Percentiles rank a stretch among this genome's conserved stretches.
phyloP scores from a whole-genome alignment of 2,797 vertebrate genomes.

The Neostethus bicornis region DNA sequence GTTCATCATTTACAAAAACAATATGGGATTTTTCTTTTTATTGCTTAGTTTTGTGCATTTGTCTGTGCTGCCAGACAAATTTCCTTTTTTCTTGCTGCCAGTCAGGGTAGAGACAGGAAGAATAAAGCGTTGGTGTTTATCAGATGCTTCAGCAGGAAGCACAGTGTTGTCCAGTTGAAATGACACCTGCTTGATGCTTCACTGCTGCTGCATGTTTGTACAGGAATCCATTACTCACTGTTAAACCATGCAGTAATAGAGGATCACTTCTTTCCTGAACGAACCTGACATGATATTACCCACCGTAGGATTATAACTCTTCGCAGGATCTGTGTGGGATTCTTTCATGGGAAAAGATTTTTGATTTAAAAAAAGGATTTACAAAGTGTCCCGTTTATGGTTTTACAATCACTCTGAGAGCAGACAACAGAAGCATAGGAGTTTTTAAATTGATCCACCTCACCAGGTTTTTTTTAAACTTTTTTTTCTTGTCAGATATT shows the following conservation, averaged over 20 bases:
- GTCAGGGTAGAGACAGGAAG: constrained; percentile 37
- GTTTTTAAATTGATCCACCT: no score
- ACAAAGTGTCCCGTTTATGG: constrained; percentile 33
- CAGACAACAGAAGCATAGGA: no score
- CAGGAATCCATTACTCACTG: constrained; percentile 1
- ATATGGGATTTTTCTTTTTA: no score
- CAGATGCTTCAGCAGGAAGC: constrained; percentile 1
- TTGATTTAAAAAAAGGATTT: constrained; percentile 55
- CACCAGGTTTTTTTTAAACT: no score
- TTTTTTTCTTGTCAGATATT: no score
- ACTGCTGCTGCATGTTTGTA: constrained; percentile 1
- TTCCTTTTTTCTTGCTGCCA: constrained; percentile 50
- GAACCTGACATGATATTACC: constrained; percentile 34
- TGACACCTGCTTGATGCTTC: constrained; percentile 7
- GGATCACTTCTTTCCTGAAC: constrained; percentile 19
- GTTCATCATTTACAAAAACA: no score
- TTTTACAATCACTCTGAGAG: no score
- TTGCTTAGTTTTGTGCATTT: no score
- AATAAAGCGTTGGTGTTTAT: constrained; percentile 21
- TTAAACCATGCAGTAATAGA: constrained; percentile 5
- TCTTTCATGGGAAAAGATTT: constrained; percentile 47
- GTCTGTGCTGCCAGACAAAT: constrained; percentile 26
- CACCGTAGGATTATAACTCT: constrained; percentile 25
- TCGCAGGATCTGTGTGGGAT: constrained; percentile 19
- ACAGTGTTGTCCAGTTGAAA: constrained; percentile 51